Evolutionary conservation across 2,113 vertebrate species (phyloP).

Genomic region (Eudorcas thomsonii): DNA sequence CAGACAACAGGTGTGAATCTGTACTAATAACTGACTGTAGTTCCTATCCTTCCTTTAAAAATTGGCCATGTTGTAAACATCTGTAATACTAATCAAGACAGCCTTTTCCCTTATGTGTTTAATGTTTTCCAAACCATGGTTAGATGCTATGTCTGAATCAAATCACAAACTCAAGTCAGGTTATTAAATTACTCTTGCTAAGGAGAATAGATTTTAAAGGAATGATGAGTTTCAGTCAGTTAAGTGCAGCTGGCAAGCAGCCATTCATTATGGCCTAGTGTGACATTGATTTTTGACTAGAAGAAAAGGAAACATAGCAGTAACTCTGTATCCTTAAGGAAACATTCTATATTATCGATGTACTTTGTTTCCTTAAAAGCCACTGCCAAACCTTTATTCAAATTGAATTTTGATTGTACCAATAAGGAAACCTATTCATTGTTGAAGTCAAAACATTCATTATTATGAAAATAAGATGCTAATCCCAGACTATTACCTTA

Average conservation of each 20-base stretch:
- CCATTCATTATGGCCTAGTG: neutral
- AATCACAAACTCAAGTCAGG: slow-evolving; percentile 41
- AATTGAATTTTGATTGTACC: slow-evolving; percentile 35
- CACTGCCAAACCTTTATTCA: slow-evolving; percentile 16
- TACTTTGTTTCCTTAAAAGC: slow-evolving; percentile 25
- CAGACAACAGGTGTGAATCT: slow-evolving; percentile 62
- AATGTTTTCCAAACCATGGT: slow-evolving; percentile 27
- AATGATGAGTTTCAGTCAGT: slow-evolving; percentile 51
- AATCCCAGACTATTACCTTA: neutral
- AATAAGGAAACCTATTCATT: slow-evolving; percentile 17
- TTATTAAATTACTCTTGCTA: slow-evolving; percentile 56
- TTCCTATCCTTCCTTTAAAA: slow-evolving; percentile 49
- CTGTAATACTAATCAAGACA: slow-evolving; percentile 44
- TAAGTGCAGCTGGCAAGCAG: slow-evolving; percentile 46
- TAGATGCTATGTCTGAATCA: slow-evolving; percentile 48
- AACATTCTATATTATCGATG: slow-evolving; percentile 20
- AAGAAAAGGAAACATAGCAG: slow-evolving; percentile 29
- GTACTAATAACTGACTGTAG: slow-evolving; percentile 47
- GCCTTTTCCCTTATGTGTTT: slow-evolving; percentile 11
- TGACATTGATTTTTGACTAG: slow-evolving; percentile 58
- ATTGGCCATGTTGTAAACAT: slow-evolving; percentile 17
- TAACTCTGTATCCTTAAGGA: slow-evolving; percentile 24
- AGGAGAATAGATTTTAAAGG: slow-evolving; percentile 44
- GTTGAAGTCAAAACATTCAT: slow-evolving; percentile 22
- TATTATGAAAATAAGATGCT: slow-evolving; percentile 41